phyloP scores from a whole-genome alignment of 2,113 vertebrate species.

The Boleophthalmus pectinirostris region DNA sequence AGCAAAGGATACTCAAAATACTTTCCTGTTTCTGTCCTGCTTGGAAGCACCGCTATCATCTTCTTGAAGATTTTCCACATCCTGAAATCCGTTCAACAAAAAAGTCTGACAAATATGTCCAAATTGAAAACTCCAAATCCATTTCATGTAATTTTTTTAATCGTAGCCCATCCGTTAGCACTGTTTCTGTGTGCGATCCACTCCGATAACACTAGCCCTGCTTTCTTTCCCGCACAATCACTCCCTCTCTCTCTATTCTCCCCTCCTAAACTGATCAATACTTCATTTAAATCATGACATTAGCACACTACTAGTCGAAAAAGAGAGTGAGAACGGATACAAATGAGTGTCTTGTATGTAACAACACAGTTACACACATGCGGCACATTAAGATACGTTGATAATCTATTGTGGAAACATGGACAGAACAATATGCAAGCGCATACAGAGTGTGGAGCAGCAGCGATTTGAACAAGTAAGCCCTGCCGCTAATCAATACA shows the following conservation, averaged over 20 bases:
- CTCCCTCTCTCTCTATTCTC: conserved; percentile 84
- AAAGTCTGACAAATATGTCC: conserved; percentile 52
- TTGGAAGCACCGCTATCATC: conserved; percentile 41
- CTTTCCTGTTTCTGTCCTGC: conserved; percentile 43
- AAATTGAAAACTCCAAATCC: conserved; percentile 67
- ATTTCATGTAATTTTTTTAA: conserved; percentile 72
- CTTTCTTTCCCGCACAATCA: conserved; percentile 83
- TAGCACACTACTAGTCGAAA: conserved; percentile 78
- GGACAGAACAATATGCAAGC: conserved; percentile 62
- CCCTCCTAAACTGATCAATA: conserved; percentile 88
- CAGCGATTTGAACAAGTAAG: conserved; percentile 69
- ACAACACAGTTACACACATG: conserved; percentile 25
- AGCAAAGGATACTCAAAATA: conserved; percentile 43
- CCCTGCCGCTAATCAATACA: conserved; percentile 76
- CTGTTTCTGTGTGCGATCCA: conserved; percentile 81
- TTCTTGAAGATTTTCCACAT: conserved; percentile 52
- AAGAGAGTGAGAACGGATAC: conserved; percentile 62
- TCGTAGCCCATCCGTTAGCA: conserved; percentile 76
- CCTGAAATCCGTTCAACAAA: conserved; percentile 45
- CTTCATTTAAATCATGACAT: conserved; percentile 89
- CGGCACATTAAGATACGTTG: conserved; percentile 28
- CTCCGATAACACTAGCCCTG: conserved; percentile 82
- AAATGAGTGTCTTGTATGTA: conserved; percentile 48
- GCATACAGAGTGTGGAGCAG: conserved; percentile 47
- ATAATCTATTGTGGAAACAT: conserved; percentile 50